Conservation (phyloP, 2,888 invertebrate genomes). For the Cephonodes hylas region DNA sequence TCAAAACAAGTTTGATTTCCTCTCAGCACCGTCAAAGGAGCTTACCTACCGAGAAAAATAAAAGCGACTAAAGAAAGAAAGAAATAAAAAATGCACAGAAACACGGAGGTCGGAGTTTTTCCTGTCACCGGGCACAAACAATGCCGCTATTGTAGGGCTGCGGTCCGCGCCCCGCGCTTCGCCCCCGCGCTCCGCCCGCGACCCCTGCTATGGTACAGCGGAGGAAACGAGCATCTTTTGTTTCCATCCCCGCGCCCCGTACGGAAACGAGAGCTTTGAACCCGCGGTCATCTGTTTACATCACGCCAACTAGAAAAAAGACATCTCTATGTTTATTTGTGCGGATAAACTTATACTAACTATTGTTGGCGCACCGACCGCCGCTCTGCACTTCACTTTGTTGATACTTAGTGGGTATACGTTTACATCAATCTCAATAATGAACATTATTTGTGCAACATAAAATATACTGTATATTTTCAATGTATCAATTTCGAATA, state of each 20-base stretch:
- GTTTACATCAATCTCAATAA: background rate
- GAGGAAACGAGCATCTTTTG: conserved; percentile 81
- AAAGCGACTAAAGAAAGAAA: conserved; percentile 58
- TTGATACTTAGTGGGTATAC: background rate
- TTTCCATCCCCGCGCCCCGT: conserved; percentile 62
- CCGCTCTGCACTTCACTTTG: too few relatives aligned
- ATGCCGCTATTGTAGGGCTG: conserved; percentile 71
- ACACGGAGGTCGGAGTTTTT: conserved; percentile 81
- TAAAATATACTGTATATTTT: too few relatives aligned
- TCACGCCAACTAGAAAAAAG: conserved; percentile 62
- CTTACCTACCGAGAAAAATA: conserved; percentile 57
- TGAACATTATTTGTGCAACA: too few relatives aligned
- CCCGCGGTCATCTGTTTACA: conserved; percentile 77
- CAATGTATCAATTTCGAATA: background rate
- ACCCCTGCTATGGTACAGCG: conserved; percentile 49
- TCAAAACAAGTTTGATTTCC: conserved; percentile 72
- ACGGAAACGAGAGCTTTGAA: conserved; percentile 72
- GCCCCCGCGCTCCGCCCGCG: conserved; percentile 35
- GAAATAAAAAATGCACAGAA: conserved; percentile 79
- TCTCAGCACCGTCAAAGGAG: conserved; percentile 66
- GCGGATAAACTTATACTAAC: conserved; percentile 1
- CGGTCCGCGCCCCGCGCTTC: conserved; percentile 33
- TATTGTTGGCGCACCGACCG: background rate
- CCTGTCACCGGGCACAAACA: conserved; percentile 81
- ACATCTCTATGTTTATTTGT: conserved; percentile 53